phyloP scores from a whole-genome alignment of 2,113 vertebrate species.

The Platichthys flesus region DNA sequence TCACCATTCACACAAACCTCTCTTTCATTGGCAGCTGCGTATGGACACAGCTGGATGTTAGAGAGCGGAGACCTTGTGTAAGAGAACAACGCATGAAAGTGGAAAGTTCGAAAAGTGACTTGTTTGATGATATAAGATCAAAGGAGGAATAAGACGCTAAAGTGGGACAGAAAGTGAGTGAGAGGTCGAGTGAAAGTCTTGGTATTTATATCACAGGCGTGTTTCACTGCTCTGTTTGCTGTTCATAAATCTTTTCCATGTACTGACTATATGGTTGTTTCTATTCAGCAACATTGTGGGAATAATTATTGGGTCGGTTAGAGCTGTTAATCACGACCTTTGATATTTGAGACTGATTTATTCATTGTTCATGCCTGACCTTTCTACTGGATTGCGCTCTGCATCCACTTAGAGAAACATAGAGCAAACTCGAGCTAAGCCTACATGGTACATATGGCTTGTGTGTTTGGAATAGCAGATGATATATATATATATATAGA shows the following conservation, averaged over 20 bases:
- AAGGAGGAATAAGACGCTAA: background rate
- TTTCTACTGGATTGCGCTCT: slow-evolving; percentile 2
- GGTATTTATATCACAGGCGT: background rate
- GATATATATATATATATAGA: background rate
- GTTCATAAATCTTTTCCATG: no score
- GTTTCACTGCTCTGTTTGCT: background rate
- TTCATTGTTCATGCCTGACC: slow-evolving; percentile 23
- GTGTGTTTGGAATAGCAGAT: slow-evolving; percentile 12
- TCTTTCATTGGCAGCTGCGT: slow-evolving; percentile 24
- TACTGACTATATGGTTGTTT: background rate
- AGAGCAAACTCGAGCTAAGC: slow-evolving; percentile 31
- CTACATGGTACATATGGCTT: slow-evolving; percentile 22
- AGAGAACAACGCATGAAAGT: slow-evolving; percentile 4
- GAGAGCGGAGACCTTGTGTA: slow-evolving; percentile 7
- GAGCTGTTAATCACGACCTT: background rate
- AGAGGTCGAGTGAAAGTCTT: background rate
- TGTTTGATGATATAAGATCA: slow-evolving; percentile 12
- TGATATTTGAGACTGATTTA: background rate
- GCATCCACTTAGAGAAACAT: slow-evolving; percentile 34
- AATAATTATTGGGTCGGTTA: background rate
- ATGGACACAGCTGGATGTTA: slow-evolving; percentile 12
- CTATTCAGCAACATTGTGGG: background rate
- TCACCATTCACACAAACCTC: background rate
- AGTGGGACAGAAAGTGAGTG: background rate
- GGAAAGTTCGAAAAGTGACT: background rate